Conservation (phyloP, 1,140 invertebrate genomes). For the Chironomus tepperi region DNA sequence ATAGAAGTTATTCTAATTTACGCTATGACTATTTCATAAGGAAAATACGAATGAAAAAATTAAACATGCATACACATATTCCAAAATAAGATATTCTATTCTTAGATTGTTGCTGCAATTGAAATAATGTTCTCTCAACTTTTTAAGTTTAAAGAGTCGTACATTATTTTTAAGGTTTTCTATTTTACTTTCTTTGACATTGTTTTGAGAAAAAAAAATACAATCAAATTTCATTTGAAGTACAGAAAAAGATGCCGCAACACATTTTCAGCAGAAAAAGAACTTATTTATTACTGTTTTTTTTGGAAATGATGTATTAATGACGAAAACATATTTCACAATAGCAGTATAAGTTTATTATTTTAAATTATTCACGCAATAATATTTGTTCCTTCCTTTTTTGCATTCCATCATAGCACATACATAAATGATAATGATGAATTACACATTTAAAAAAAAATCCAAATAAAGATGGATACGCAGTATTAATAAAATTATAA, state of each 20-base stretch:
- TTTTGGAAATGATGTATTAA: not conserved
- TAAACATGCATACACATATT: not conserved
- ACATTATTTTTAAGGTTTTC: not conserved
- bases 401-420: not conserved
- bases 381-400: not conserved
- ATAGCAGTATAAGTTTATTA: not conserved
- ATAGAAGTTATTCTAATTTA: not conserved
- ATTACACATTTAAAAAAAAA: not conserved
- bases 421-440: not conserved
- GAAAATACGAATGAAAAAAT: too few relatives aligned
- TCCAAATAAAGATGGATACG: not conserved
- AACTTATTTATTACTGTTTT: too few relatives aligned
- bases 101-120: not conserved
- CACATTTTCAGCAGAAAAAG: too few relatives aligned
- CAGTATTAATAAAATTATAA: not conserved
- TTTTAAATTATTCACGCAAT: not conserved
- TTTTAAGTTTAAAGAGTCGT: not conserved
- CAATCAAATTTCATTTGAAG: not conserved
- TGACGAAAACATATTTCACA: not conserved
- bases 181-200: not conserved
- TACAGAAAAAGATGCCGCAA: too few relatives aligned
- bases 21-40: not conserved
- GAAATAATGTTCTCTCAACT: not conserved
- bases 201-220: not conserved
- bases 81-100: slow-evolving; percentile 21